Conservation (phyloP, 2,888 invertebrate species). For the Tholera decimalis region DNA sequence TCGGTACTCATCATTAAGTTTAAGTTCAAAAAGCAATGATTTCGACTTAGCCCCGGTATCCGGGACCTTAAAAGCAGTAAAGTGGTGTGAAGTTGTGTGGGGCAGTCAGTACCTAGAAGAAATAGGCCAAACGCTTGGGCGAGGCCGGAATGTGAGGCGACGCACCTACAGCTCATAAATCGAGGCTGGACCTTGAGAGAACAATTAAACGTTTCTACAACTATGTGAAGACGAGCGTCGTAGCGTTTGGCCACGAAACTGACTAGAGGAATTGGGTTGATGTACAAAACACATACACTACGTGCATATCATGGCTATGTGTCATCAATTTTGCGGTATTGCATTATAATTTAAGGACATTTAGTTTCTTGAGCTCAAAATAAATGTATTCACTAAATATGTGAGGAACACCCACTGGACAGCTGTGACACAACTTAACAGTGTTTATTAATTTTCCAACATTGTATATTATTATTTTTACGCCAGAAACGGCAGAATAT, state of each 20-base stretch:
- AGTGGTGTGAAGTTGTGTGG: constrained; percentile 24
- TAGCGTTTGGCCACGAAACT: constrained; percentile 39
- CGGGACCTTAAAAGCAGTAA: constrained; percentile 22
- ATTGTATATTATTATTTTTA: too few species aligned
- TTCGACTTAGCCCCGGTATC: neutral
- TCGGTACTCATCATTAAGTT: neutral
- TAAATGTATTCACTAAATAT: too few species aligned
- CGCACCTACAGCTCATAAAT: constrained; percentile 64
- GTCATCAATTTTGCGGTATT: too few species aligned
- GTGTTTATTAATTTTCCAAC: too few species aligned
- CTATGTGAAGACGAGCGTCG: constrained; percentile 55
- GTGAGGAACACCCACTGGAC: too few species aligned
- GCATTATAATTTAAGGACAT: too few species aligned
- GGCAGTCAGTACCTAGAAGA: constrained; percentile 34
- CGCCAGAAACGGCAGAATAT: too few species aligned
- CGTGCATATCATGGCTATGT: too few species aligned
- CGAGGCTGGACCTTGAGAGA: constrained; percentile 62
- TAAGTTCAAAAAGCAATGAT: constrained; percentile 12
- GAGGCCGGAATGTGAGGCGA: constrained; percentile 46
- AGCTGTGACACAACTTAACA: too few species aligned
- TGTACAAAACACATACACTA: too few species aligned
- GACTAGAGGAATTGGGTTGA: neutral
- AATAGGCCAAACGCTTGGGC: constrained; percentile 41
- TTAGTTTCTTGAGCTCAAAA: too few species aligned
- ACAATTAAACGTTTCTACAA: constrained; percentile 66